phyloP scores from a whole-genome alignment of 2,888 invertebrate genomes.

The Dioctria rufipes region DNA sequence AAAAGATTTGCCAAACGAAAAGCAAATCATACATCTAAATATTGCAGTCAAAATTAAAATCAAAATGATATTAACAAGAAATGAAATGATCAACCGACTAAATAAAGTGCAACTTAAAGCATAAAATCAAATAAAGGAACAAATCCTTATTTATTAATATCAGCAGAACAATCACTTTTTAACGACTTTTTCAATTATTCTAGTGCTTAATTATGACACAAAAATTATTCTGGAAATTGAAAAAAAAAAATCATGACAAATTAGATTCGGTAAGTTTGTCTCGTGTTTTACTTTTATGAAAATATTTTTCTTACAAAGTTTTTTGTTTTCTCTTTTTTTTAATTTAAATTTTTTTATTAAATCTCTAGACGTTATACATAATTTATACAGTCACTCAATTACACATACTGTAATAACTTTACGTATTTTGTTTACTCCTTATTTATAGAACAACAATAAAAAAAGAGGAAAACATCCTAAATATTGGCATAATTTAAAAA shows the following conservation, averaged over 20 bases:
- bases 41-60: background rate
- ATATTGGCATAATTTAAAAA: conserved; percentile 46
- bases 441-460: conserved; percentile 42
- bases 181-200: conserved; percentile 28
- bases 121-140: conserved; percentile 45
- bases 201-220: conserved; percentile 51
- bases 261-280: conserved; percentile 26
- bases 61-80: conserved; percentile 21
- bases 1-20: background rate
- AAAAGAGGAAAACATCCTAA: conserved; percentile 46
- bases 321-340: conserved; percentile 32
- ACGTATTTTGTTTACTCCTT: conserved; percentile 45
- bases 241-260: conserved; percentile 31
- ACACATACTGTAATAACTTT: conserved; percentile 44
- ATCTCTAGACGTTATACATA: conserved; percentile 34
- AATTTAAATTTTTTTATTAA: no score
- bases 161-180: conserved; percentile 37
- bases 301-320: conserved; percentile 50
- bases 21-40: background rate
- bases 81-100: conserved; percentile 31
- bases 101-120: conserved; percentile 18
- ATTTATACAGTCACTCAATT: conserved; percentile 49
- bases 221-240: conserved; percentile 46
- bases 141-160: conserved; percentile 42
- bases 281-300: conserved; percentile 43